These are phyloP conservation scores for Macrosoma leucophasiata DNA, from an alignment of 2,888 invertebrate genomes.

Conservation along the genomic window DNA sequence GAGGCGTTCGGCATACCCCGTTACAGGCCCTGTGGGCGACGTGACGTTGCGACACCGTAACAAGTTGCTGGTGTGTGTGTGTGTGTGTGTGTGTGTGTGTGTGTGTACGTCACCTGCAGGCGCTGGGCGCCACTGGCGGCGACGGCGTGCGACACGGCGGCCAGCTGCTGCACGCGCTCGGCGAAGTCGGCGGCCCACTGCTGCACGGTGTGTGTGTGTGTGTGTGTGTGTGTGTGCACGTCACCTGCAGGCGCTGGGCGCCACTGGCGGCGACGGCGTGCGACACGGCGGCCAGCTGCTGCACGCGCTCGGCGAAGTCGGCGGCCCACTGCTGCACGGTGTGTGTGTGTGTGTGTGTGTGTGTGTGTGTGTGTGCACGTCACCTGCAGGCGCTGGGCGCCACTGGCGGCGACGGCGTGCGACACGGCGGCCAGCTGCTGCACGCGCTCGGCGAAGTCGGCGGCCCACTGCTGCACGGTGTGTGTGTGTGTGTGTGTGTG, in stretches of 20 bases:
- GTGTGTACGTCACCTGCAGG: too few species aligned
- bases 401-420: conserved; percentile 85
- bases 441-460: conserved; percentile 96
- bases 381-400: conserved; percentile 95
- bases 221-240: too few species aligned
- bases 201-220: conserved; percentile 93
- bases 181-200: conserved; percentile 99
- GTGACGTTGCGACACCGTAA: too few species aligned
- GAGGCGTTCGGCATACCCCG: neutral
- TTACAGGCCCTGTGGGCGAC: too few species aligned
- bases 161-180: conserved; percentile 93
- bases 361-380: too few species aligned
- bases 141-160: conserved; percentile 83
- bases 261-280: conserved; percentile 87
- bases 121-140: conserved; percentile 92
- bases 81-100: too few species aligned
- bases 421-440: conserved; percentile 91
- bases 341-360: too few species aligned
- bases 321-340: conserved; percentile 98
- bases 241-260: conserved; percentile 94
- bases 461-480: conserved; percentile 97
- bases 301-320: conserved; percentile 95
- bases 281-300: conserved; percentile 89
- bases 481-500: too few species aligned
- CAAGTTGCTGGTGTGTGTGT: too few species aligned